Evolutionary conservation across 2,888 invertebrate genomes (phyloP), one percentile per base, ranked within the genome.

Genomic region (Drosophila ezoana): DNA sequence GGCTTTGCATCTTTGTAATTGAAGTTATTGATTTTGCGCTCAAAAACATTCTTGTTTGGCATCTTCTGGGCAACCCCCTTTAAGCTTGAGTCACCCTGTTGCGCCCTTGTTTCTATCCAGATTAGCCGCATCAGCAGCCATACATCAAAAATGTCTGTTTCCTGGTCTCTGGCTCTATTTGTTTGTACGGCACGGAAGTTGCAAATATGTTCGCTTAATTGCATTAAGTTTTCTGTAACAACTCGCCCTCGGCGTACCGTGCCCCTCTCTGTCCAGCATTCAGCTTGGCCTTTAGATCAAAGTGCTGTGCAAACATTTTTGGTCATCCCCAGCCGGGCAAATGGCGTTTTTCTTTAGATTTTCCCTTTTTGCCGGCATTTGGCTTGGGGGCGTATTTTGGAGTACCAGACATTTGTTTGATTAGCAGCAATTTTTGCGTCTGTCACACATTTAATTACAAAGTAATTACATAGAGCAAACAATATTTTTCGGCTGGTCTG

Each of bases 171-270:
- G 56, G 51, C 51, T 57, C 33, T 41, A 40, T 11, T 14, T 44
- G 33, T 44, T 57, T 38, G 63, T 51, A 49, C 45, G 58, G 48
- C 66, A 68, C 78, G 87, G 90, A 88, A 77, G 76, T 79, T 69
- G 81, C 78, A 76, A 90, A 89, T 90, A 90, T 89, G 90, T 81
- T 83, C 67, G 62, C 64, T 83, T 90, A 89, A 89, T 90, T 90
- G 90, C 83, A 89, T 89, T 88, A 88, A 74, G 63, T 72, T 78
- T 78, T 70, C 59, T 44, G 52, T 61, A 49, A 54, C 57, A 64
- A 58, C 52, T 32, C 14, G 49, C 69, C 78, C 69, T 67, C 41
- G 70, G 62, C 28, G 28, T 23, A 6, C 8, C 28, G 8, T 8
- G 8, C 28, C 28, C 28, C 28, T 6, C 23, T 6, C 0, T 23